These are phyloP conservation scores for Polylopha cassiicola DNA, from an alignment of 2,888 invertebrate species.

Conservation along the genomic window DNA sequence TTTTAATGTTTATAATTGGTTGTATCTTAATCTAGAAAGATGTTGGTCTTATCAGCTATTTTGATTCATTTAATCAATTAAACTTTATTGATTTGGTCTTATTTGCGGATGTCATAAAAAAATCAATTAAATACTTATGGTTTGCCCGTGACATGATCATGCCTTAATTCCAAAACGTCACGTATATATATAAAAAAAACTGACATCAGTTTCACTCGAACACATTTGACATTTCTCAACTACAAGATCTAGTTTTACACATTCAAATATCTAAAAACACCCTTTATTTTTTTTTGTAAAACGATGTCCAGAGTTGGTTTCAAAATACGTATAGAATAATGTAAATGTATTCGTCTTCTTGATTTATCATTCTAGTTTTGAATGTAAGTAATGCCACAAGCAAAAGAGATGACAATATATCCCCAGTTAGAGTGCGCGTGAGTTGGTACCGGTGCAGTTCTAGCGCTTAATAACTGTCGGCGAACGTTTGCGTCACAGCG, in stretches of 20 bases:
- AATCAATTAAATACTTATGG: conserved; percentile 9
- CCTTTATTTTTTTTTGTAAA: conserved; percentile 8
- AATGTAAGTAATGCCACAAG: conserved; percentile 44
- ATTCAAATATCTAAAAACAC: conserved; percentile 5
- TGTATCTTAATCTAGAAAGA: conserved; percentile 28
- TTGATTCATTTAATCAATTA: conserved; percentile 29
- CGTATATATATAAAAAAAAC: too few relatives aligned
- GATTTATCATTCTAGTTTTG: conserved; percentile 49
- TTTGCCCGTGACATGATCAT: conserved; percentile 6
- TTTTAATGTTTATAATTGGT: conserved; percentile 30
- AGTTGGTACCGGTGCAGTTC: conserved; percentile 40
- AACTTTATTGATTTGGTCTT: conserved; percentile 27
- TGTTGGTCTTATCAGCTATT: conserved; percentile 23
- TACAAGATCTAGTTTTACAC: conserved; percentile 7
- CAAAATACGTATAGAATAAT: conserved; percentile 45
- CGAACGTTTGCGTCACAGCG: conserved; percentile 68
- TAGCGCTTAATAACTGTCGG: conserved; percentile 74
- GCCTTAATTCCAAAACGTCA: too few relatives aligned
- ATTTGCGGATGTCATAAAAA: conserved; percentile 15
- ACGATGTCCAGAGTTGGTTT: conserved; percentile 20
- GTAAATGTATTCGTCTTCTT: conserved; percentile 51
- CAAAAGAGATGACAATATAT: conserved; percentile 52
- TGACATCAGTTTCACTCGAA: conserved; percentile 10
- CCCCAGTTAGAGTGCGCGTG: conserved; percentile 42
- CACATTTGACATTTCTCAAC: conserved; percentile 3